Evolutionary conservation across 2,113 vertebrate species (phyloP), one percentile per base, ranked within the genome.

Genomic region (Gopherus flavomarginatus): DNA sequence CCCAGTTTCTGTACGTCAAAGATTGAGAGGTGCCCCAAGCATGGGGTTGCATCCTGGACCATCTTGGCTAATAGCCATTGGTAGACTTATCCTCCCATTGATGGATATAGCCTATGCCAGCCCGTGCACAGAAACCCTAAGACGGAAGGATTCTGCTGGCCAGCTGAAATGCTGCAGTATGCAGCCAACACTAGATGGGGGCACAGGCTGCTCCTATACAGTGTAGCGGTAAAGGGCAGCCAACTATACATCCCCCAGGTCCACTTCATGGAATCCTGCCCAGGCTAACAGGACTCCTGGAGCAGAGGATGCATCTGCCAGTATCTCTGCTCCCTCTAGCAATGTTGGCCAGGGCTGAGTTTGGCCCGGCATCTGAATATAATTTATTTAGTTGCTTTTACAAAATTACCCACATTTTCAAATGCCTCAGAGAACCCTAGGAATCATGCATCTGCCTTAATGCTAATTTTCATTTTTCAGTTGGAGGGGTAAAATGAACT

Each of bases 271-370:
- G 85, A 89, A 53, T 83, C 94, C 75, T 65, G 11, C 83, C 93
- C 49, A 5, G 93, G 94, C 96, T 96, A 96, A 91, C 92, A 90
- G 72, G 95, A 95, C 96, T 75, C 59, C 1, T 2, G 96, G 92
- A 97, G 90, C 81, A 69, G 94, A 6, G 78, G 96, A 83, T 87
- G 85, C 96, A 97, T 96, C 96, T 97, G 95, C 96, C 95, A 96
- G 92, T 62, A 90, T 50, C 65, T 81, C 93, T 5, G 1, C 88
- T 96, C 87, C 91, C 86, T 87, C 22, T 77, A 77, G 75, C 75
- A 42, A 24, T 47, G 75, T 95, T 97, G 95, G 94, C 96, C 95
- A 21, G 78, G 49, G 22, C 0, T 89, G 89, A 44, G 87, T 84
- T 97, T 97, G 97, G 97, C 95, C 84, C 89, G 27, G 53, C 11